phyloP scores from a whole-genome alignment of 2,113 vertebrate genomes.

The Prietella phreatophila region DNA sequence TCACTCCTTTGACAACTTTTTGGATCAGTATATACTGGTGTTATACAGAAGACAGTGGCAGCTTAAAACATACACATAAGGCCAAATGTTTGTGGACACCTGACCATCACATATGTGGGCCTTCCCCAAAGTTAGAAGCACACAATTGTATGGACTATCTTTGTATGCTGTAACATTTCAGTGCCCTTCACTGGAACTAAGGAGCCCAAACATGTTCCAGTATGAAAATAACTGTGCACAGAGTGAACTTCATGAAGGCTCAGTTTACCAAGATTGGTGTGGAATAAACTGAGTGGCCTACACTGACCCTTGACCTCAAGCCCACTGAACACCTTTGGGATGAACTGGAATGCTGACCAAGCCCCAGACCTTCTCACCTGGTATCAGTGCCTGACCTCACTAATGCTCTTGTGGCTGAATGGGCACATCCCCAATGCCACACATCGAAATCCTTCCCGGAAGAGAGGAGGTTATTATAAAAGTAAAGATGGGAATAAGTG shows the following conservation, averaged over 20 bases:
- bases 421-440: neutral
- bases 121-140: neutral
- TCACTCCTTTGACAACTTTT: conserved; percentile 39
- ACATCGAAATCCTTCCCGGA: neutral
- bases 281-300: neutral
- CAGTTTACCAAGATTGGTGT: neutral
- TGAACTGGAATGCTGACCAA: neutral
- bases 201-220: neutral
- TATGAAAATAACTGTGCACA: neutral
- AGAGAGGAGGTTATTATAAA: neutral
- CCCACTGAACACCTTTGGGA: neutral
- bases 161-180: neutral
- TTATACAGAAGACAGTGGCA: neutral
- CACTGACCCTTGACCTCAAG: neutral
- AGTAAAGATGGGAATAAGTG: neutral
- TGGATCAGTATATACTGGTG: conserved; percentile 3
- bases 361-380: neutral
- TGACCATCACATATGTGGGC: neutral
- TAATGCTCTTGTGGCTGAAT: neutral
- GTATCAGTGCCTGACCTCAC: neutral
- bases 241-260: neutral
- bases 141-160: neutral
- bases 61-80: neutral
- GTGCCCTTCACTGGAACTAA: neutral
- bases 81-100: neutral